Base-by-base conservation (phyloP, 2,113 vertebrate genomes). In the Cavia porcellus region DNA sequence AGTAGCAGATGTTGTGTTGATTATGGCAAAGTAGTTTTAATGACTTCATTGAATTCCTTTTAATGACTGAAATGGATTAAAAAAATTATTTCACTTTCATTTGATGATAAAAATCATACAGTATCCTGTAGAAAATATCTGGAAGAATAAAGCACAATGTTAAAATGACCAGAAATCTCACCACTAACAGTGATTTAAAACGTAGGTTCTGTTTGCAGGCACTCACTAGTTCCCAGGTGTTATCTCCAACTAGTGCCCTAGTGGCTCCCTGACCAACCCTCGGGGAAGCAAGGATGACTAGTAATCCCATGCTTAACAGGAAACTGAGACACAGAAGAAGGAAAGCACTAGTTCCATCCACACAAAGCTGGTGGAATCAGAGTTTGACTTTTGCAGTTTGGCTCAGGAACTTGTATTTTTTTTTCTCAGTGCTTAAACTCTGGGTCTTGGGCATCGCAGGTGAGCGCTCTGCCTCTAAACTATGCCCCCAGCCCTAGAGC, bases 1-100 rank as follows among this genome's bases (percentile, higher is more conserved):
- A 93, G 87, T 35, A 87, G 93, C 96, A 95, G 95, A 45, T 97
- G 96, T 70, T 84, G 93, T 91, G 84, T 94, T 96, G 59, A 77
- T 97, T 93, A 92, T 55, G 59, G 74, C 90, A 70, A 62, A 68
- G 89, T 17, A 24, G 38, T 94, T 93, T 89, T 70, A 88, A 90
- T 91, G 93, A 80, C 89, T 68, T 93, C 83, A 57, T 22, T 32
- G 94, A 92, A 88, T 94, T 95, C 77, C 70, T 93, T 94, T 96
- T 11, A 2, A 86, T 89, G 92, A 70, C 89, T 70, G 86, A 91
- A 86, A 86, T 70, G 74, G 70, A 79, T 96, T 91, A n/a, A 93
- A 84, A 89, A 90, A 86, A 72, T 91, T 52, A 94, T 80, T 94
- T 83, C 3, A 2, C 83, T 89, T 79, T 70, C 66, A 35, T 15